phyloP scores from a whole-genome alignment of 1,140 invertebrate genomes.

The Papilio dardanus region DNA sequence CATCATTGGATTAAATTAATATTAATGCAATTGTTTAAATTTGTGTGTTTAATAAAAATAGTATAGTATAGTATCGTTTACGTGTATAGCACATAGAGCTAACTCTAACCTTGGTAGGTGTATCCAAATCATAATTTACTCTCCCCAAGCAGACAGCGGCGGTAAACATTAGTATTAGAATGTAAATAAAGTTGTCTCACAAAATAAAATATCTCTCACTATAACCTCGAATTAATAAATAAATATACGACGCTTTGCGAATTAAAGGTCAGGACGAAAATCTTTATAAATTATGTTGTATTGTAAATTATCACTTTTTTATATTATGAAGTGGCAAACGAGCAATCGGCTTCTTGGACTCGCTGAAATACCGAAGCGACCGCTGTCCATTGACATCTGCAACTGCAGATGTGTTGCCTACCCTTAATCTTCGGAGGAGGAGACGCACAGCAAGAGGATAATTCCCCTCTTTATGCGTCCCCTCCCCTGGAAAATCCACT shows the following conservation, averaged over 20 bases:
- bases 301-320: neutral
- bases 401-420: too few relatives aligned
- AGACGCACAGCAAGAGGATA: too few relatives aligned
- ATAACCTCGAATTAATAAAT: slow-evolving; percentile 14
- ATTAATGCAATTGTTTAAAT: too few relatives aligned
- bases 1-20: too few relatives aligned
- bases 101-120: slow-evolving; percentile 27
- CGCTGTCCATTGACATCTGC: too few relatives aligned
- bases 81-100: neutral
- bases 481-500: neutral
- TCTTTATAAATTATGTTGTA: neutral
- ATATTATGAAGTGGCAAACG: too few relatives aligned
- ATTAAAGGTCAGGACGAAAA: neutral
- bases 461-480: too few relatives aligned
- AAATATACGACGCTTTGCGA: slow-evolving; percentile 6
- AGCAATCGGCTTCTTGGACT: too few relatives aligned
- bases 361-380: too few relatives aligned
- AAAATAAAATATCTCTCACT: slow-evolving; percentile 25
- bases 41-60: too few relatives aligned
- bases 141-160: slow-evolving; percentile 22
- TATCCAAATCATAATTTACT: slow-evolving; percentile 33
- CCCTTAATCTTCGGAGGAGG: too few relatives aligned
- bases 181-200: slow-evolving; percentile 32
- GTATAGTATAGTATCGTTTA: too few relatives aligned
- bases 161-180: slow-evolving; percentile 30